These are phyloP conservation scores for Gephyroberyx darwinii DNA, from an alignment of 2,797 vertebrate genomes.

Conservation along the genomic window DNA sequence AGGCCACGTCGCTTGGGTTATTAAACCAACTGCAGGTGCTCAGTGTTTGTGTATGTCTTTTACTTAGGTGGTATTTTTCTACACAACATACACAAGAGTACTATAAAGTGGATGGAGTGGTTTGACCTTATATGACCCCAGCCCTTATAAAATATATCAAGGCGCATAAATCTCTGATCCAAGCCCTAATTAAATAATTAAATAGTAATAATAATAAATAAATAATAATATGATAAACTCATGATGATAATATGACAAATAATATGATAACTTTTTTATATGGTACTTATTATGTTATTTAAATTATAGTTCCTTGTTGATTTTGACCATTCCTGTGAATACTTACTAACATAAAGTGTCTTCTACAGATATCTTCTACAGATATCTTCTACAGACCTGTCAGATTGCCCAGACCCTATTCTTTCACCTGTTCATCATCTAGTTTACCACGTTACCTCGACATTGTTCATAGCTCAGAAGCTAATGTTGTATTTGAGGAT, in stretches of 20 bases:
- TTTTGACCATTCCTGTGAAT: not conserved
- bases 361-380: not conserved
- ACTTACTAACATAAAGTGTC: not conserved
- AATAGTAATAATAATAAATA: not conserved
- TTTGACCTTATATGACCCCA: conserved; percentile 19
- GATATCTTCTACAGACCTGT: not conserved
- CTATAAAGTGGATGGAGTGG: not conserved
- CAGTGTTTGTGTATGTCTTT: not conserved
- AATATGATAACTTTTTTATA: not conserved
- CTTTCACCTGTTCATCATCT: not conserved
- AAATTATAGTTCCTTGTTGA: not conserved
- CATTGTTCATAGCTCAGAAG: conserved; percentile 7
- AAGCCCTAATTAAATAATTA: conserved; percentile 2
- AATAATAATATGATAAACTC: no score
- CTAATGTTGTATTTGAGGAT: conserved; percentile 30
- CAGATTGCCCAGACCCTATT: no score
- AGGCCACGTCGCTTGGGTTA: no score
- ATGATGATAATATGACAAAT: conserved; percentile 8
- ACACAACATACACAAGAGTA: not conserved
- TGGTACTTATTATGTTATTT: not conserved
- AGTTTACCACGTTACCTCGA: not conserved
- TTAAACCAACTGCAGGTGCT: no score
- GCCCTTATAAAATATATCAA: conserved; percentile 24
- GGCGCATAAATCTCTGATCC: conserved; percentile 40
- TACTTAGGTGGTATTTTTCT: not conserved